Conservation (phyloP, 2,888 invertebrate genomes). For the Herminia tarsipennalis region DNA sequence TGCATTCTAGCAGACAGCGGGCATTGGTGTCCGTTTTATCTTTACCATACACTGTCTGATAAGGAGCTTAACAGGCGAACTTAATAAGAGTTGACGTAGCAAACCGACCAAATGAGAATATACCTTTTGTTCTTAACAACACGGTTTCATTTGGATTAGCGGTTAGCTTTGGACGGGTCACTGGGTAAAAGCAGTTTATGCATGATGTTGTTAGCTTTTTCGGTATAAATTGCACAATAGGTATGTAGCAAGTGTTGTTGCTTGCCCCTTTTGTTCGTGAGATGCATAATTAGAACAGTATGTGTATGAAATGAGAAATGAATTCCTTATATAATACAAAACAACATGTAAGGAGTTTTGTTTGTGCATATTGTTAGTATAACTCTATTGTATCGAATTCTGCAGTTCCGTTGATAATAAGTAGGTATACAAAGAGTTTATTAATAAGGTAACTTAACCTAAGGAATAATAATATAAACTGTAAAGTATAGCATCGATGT, state of each 20-base stretch:
- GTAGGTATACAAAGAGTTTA: too few relatives aligned
- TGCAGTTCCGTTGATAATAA: too few relatives aligned
- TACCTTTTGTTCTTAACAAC: conserved; percentile 56
- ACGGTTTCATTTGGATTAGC: conserved; percentile 63
- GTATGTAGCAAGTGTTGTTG: conserved; percentile 52
- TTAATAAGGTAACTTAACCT: too few relatives aligned
- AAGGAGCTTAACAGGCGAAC: conserved; percentile 79
- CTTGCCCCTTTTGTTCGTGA: conserved; percentile 37
- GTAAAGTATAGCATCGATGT: too few relatives aligned
- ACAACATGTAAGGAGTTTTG: too few relatives aligned
- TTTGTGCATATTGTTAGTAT: too few relatives aligned
- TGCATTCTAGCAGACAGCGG: conserved; percentile 67
- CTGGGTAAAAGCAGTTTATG: conserved; percentile 62
- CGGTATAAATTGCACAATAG: conserved; percentile 59
- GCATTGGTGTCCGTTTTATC: conserved; percentile 79
- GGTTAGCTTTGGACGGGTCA: conserved; percentile 43
- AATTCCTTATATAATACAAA: neutral
- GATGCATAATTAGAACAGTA: conserved; percentile 23
- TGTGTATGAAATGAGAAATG: conserved; percentile 2
- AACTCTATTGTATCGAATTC: too few relatives aligned
- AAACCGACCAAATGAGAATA: conserved; percentile 54
- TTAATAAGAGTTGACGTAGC: conserved; percentile 75
- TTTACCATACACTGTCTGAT: conserved; percentile 80
- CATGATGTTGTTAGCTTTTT: conserved; percentile 60
- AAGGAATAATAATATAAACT: too few relatives aligned